Conservation (phyloP, 2,888 invertebrate species). For the Phoronis australis region DNA sequence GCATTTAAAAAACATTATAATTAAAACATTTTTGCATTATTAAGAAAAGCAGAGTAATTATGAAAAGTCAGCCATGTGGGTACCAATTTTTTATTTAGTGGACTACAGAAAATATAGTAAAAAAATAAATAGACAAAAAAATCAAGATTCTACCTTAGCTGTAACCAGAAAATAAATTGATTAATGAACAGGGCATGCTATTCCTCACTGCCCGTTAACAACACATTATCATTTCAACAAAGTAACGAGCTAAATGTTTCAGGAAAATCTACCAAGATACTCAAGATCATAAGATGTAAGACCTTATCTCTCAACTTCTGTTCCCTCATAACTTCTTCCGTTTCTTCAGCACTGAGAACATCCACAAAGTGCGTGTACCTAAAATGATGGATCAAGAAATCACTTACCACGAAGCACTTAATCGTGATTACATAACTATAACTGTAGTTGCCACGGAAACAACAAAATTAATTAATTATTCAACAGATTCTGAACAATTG, state of each 20-base stretch:
- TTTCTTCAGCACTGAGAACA: constrained; percentile 29
- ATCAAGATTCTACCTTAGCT: neutral
- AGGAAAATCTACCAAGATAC: too few relatives aligned
- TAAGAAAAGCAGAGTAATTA: too few relatives aligned
- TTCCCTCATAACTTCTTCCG: constrained; percentile 35
- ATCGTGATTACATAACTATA: too few relatives aligned
- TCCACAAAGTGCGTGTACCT: constrained; percentile 42
- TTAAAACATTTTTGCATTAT: too few relatives aligned
- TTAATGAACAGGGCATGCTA: too few relatives aligned
- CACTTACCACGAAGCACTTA: neutral
- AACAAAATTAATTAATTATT: too few relatives aligned
- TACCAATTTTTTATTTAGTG: too few relatives aligned
- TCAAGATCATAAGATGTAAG: neutral
- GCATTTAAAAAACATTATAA: too few relatives aligned
- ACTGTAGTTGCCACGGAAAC: too few relatives aligned
- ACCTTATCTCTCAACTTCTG: constrained; percentile 30
- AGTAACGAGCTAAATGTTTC: neutral
- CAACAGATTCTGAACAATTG: too few relatives aligned
- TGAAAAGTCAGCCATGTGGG: too few relatives aligned
- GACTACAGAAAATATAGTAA: neutral
- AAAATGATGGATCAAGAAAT: constrained; percentile 1
- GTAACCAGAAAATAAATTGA: neutral
- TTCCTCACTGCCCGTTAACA: too few relatives aligned
- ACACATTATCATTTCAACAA: neutral
- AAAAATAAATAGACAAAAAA: neutral